phyloP scores from a whole-genome alignment of 1,140 invertebrate genomes.

The Zaprionus lachaisei region DNA sequence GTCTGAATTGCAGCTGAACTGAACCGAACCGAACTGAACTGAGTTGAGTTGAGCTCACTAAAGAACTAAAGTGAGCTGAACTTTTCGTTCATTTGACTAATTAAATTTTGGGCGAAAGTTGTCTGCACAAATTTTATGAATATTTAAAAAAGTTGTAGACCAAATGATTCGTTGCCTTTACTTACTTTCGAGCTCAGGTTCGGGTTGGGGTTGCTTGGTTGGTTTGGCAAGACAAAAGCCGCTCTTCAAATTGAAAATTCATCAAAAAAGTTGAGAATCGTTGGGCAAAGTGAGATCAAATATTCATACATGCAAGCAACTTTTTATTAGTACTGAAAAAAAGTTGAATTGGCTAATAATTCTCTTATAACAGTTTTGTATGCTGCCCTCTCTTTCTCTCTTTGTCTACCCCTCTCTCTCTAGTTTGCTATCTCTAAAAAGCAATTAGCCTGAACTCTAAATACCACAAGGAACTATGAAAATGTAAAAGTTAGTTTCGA shows the following conservation, averaged over 20 bases:
- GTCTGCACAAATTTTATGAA: slow-evolving; percentile 76
- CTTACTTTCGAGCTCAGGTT: background rate
- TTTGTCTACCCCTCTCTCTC: background rate
- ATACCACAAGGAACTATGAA: slow-evolving; percentile 36
- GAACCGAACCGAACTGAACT: background rate
- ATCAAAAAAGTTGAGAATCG: slow-evolving; percentile 77
- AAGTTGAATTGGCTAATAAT: slow-evolving; percentile 77
- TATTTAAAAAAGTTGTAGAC: slow-evolving; percentile 72
- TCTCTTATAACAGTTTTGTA: slow-evolving; percentile 9
- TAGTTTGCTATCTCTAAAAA: slow-evolving; percentile 49
- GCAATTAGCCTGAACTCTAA: slow-evolving; percentile 60
- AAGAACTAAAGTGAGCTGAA: slow-evolving; percentile 43
- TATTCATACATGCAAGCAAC: slow-evolving; percentile 75
- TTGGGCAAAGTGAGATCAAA: slow-evolving; percentile 73
- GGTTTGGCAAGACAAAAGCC: slow-evolving; percentile 61
- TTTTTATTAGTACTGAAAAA: slow-evolving; percentile 63
- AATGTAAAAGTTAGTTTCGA: slow-evolving; percentile 15
- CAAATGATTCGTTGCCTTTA: slow-evolving; percentile 66
- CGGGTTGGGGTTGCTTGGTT: no score
- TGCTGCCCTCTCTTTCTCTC: background rate
- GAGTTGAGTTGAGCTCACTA: background rate
- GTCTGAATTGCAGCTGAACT: slow-evolving; percentile 7
- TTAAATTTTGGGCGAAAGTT: slow-evolving; percentile 74
- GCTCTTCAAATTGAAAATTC: slow-evolving; percentile 78
- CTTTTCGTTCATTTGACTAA: slow-evolving; percentile 80